Evolutionary conservation across 2,797 vertebrate species (phyloP), one percentile per base, ranked within the genome.

Genomic region (Poecile montanus): DNA sequence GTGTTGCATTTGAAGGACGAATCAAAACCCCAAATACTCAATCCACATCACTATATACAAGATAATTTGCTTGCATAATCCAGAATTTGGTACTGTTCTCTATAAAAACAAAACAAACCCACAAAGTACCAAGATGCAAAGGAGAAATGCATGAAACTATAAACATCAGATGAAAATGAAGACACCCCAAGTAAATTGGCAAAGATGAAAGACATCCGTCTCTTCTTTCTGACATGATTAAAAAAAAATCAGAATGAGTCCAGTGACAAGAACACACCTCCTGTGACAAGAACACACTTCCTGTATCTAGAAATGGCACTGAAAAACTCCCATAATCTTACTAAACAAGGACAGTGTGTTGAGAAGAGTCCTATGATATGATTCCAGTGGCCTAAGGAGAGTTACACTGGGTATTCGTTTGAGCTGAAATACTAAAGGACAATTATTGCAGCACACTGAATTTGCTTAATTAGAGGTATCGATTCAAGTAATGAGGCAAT

Each of bases 1-100:
- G 25, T 44, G 16, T 38, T 89, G 78, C 86, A 79, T 94, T 95
- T 80, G 67, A 94, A 94, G 80, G 40, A 66, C 54, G n/a, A 96
- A 79, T 92, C 8, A 38, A 94, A 96, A 70, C 42, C 56, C 45
- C 1, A 1, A 92, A 94, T 68, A 85, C 17, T 57, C 89, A 56
- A 86, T 78, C 45, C 16, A 8, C 65, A 80, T 79, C 44, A 84
- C 50, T 62, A 63, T 89, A 88, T 53, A 76, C 27, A 95, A 70
- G 57, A 93, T 36, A 94, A 80, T 40, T 66, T 90, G 45, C 91
- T 91, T 83, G 44, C 47, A 60, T 71, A 51, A 54, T 63, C 16
- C 32, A 51, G 50, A 85, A 84, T 75, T 79, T 88, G 77, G 56
- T 20, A 72, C 7, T 32, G 29, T 6, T 68, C 81, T 78, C 14